A percentile compares a stretch with the other conserved stretches of the same genome.
phyloP scores from a whole-genome alignment of 2,797 vertebrate species.

The Crocodylus rhombifer region DNA sequence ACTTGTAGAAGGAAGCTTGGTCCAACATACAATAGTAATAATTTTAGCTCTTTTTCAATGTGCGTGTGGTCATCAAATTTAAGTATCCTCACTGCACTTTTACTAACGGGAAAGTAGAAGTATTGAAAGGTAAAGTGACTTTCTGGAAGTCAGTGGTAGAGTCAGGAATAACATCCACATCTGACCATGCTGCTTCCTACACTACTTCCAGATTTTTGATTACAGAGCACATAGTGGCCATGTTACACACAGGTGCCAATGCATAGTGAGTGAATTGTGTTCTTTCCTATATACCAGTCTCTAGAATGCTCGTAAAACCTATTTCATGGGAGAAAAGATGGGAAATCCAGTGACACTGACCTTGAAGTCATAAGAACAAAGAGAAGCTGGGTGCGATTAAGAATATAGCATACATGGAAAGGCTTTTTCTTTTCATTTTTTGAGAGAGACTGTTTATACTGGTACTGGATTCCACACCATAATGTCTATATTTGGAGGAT shows the following conservation, averaged over 20 bases:
- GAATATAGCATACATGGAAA: background rate
- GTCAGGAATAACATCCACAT: background rate
- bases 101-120: background rate
- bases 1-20: background rate
- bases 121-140: background rate
- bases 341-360: background rate
- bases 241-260: fast-evolving
- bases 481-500: background rate
- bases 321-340: background rate
- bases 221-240: background rate
- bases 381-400: background rate
- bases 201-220: background rate
- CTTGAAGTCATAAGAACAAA: background rate
- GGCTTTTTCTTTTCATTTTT: background rate
- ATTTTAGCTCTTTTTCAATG: background rate
- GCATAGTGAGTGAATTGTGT: fast-evolving
- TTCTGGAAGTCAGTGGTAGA: background rate
- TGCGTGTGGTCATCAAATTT: background rate
- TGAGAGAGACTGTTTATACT: background rate
- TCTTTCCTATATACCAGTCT: fast-evolving
- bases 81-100: fast-evolving
- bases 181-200: background rate
- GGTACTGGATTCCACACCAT: background rate
- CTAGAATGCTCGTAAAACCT: background rate
- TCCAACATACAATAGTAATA: background rate